Percentiles rank a stretch among this genome's conserved stretches.
Conservation (phyloP, 1,140 invertebrate genomes). For the Saccostrea glomerata region DNA sequence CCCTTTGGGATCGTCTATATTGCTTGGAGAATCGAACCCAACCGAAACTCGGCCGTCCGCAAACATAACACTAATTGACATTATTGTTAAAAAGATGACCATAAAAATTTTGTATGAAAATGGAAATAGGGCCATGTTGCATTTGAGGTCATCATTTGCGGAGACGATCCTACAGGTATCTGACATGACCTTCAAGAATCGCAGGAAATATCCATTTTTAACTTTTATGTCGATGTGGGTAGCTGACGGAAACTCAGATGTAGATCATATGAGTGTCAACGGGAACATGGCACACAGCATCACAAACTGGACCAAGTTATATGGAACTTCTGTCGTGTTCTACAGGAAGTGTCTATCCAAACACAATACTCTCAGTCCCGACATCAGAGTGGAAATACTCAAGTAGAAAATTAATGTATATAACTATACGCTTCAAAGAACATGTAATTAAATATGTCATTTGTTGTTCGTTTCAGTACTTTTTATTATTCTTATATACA, state of each 20-base stretch:
- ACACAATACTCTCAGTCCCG: constrained; percentile 69
- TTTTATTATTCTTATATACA: no score
- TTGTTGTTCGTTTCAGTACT: no score
- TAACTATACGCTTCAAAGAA: no score
- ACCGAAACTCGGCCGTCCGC: constrained; percentile 56
- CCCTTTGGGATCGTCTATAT: constrained; percentile 69
- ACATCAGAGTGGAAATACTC: constrained; percentile 62
- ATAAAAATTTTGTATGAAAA: constrained; percentile 61
- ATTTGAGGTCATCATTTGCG: constrained; percentile 46
- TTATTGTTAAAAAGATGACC: constrained; percentile 49
- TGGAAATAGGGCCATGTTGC: constrained; percentile 49
- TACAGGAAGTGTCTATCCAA: constrained; percentile 69
- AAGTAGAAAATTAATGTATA: neutral
- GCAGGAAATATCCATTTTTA: constrained; percentile 57
- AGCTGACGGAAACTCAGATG: constrained; percentile 64
- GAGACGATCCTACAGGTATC: constrained; percentile 58
- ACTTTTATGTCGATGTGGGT: constrained; percentile 70
- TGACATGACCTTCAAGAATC: constrained; percentile 46
- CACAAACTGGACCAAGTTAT: constrained; percentile 47
- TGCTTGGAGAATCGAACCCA: constrained; percentile 65
- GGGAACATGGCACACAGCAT: constrained; percentile 50
- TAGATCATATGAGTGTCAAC: constrained; percentile 65
- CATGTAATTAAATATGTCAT: no score
- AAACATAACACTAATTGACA: constrained; percentile 56
- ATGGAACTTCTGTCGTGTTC: constrained; percentile 61